Evolutionary conservation across 2,888 invertebrate species (phyloP).

Genomic region (Xestia xanthographa): DNA sequence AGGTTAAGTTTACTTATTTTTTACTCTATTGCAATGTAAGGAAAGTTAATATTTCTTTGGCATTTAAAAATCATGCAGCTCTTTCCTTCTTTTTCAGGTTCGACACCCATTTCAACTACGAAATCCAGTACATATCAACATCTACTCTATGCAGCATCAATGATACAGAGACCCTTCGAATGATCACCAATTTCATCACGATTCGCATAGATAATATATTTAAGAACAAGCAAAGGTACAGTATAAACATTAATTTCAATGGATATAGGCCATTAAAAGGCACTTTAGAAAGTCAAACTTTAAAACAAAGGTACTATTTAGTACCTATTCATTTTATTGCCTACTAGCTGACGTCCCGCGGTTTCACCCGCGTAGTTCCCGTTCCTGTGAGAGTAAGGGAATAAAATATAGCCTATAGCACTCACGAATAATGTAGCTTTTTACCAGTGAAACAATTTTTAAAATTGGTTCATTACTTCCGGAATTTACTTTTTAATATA

Average conservation of each 20-base stretch:
- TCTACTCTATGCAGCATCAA: constrained; percentile 75
- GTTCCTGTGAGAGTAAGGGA: too few species aligned
- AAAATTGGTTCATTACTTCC: too few species aligned
- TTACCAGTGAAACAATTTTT: too few species aligned
- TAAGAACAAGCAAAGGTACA: constrained; percentile 78
- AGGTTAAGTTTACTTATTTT: background rate
- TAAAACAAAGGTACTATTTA: background rate
- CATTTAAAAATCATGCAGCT: background rate
- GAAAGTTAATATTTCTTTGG: constrained; percentile 8
- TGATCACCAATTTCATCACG: constrained; percentile 74
- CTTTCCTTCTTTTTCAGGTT: constrained; percentile 72
- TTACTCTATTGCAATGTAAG: background rate
- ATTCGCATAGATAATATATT: constrained; percentile 78
- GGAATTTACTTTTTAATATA: too few species aligned
- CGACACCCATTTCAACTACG: constrained; percentile 77
- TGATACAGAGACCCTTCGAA: constrained; percentile 70
- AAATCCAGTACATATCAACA: constrained; percentile 79
- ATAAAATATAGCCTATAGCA: too few species aligned
- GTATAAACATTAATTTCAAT: background rate
- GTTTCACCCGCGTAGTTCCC: too few species aligned
- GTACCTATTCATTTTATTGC: background rate
- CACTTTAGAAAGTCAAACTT: background rate
- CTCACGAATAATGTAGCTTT: too few species aligned
- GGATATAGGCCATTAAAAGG: background rate
- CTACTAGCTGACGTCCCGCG: too few species aligned